Percentiles rank a stretch among this genome's conserved stretches.
Evolutionary conservation across 2,113 vertebrate genomes (phyloP).

Genomic region (Gracilinanus agilis): DNA sequence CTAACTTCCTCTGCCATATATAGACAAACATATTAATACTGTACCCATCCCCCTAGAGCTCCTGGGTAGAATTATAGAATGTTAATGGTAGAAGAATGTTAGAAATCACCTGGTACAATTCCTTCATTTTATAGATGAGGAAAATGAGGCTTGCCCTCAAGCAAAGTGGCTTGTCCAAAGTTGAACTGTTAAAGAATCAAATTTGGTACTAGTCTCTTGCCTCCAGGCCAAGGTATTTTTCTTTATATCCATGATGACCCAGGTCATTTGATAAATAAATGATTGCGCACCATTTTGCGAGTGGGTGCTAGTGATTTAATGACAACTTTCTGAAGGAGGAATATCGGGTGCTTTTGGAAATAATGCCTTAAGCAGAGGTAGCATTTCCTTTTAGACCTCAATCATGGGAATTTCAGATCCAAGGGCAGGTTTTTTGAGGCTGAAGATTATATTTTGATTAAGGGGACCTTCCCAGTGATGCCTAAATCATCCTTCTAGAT

Average conservation of each 20-base stretch:
- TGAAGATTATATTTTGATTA: background rate
- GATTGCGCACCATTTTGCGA: background rate
- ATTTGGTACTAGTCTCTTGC: background rate
- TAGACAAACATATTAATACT: background rate
- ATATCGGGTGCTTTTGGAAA: background rate
- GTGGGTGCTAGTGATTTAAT: background rate
- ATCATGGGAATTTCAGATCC: background rate
- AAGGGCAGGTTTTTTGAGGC: background rate
- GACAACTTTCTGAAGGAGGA: background rate
- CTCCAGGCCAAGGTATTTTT: background rate
- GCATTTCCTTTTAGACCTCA: background rate
- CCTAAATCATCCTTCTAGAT: background rate
- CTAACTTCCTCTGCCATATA: background rate
- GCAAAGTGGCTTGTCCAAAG: background rate
- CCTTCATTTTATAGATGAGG: background rate
- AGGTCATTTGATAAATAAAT: background rate
- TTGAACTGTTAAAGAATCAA: background rate
- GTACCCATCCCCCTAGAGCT: background rate
- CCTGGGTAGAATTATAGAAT: background rate
- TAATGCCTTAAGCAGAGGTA: background rate
- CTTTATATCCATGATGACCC: background rate
- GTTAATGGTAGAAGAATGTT: background rate
- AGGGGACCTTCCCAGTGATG: background rate
- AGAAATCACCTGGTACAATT: background rate
- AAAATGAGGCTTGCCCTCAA: background rate